Evolutionary conservation across 2,113 vertebrate species (phyloP).

Genomic region (Microtus montanus): DNA sequence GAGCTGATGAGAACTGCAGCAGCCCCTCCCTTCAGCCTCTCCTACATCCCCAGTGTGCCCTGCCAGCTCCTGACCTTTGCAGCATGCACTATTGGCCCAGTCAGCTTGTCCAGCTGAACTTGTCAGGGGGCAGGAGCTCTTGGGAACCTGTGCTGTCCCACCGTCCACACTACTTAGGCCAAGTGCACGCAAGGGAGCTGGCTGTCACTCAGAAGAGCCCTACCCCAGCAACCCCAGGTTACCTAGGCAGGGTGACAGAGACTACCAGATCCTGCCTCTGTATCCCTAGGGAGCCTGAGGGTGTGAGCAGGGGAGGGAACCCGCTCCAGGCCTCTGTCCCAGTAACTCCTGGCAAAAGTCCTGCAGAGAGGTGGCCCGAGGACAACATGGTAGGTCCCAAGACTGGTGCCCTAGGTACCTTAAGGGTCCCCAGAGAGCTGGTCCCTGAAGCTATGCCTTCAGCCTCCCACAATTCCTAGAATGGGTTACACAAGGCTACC

Average conservation of each 20-base stretch:
- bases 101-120: not conserved
- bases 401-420: not conserved
- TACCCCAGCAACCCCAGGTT: not conserved
- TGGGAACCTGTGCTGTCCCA: not conserved
- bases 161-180: not conserved
- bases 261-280: not conserved
- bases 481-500: slow-evolving; percentile 77
- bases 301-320: no score
- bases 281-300: not conserved
- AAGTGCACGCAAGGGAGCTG: not conserved
- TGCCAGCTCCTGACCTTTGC: no score
- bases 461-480: slow-evolving; percentile 70
- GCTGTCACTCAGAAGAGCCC: not conserved
- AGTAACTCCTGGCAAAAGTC: not conserved
- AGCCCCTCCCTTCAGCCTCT: not conserved
- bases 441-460: not conserved
- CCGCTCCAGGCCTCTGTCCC: not conserved
- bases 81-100: not conserved
- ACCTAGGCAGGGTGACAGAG: not conserved
- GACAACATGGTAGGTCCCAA: not conserved
- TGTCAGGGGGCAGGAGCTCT: not conserved
- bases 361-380: not conserved
- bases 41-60: not conserved
- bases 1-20: no score
- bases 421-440: not conserved